Base-by-base conservation (phyloP, 2,113 vertebrate genomes). In the Sceloporus undulatus region DNA sequence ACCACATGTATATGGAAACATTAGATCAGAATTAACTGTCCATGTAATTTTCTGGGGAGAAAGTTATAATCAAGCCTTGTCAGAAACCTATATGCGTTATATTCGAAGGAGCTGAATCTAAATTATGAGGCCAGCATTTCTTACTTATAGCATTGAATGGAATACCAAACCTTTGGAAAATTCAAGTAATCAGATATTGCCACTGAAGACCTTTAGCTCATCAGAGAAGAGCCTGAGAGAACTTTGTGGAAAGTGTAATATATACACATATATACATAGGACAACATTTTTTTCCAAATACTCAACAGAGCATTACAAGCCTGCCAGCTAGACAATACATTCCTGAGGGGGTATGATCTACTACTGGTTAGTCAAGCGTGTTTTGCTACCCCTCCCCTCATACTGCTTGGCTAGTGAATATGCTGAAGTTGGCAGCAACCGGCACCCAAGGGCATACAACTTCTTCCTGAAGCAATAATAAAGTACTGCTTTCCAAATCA, bases 301-400 rank as follows among this genome's bases (percentile, higher is more conserved):
- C 90, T 91, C 90, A 9, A 27, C 82, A 68, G 81, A 93, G 88
- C 87, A 93, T 94, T 90, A 87, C 87, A 84, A 92, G 16, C 66
- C 88, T 94, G 92, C 92, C 95, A 94, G 84, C 90, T 86, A 93
- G 94, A 90, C 82, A 94, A 54, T 76, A 91, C 88, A 92, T 94
- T 94, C 88, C 93, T 87, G 84, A 27, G 2, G 91, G 93, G 94
- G 87, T 87, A 93, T 0, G 0, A 89, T 91, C 89, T 91, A 91
- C 90, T 91, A 91, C 92, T 94, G 93, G 87, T 91, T 68, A 94
- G 85, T 90, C 94, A 93, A 89, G 92, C 94, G 77, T 73, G 79
- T 88, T 89, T 87, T 90, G 88, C 82, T 88, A 7, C 0, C 74
- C 90, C 23, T 88, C 87, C 87, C 84, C 81, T 62, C 21, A n/a